Evolutionary conservation across 2,113 vertebrate species (phyloP).

Genomic region (Gambusia affinis): DNA sequence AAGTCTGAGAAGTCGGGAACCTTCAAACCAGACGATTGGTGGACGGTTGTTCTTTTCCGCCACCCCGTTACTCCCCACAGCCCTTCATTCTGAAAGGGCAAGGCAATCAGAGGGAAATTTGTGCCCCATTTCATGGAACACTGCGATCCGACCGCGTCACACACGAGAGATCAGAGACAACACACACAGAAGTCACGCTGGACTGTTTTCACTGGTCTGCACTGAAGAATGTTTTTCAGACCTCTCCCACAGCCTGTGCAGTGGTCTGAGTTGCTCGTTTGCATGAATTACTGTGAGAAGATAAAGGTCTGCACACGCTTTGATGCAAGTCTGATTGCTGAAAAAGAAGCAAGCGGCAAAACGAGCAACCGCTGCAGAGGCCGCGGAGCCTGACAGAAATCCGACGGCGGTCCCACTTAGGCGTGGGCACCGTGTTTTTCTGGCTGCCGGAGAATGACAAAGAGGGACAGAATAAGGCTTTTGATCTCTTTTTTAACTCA

Average conservation of each 20-base stretch:
- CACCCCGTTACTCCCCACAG: slow-evolving; percentile 5
- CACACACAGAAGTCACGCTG: slow-evolving; percentile 20
- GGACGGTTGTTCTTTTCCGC: slow-evolving; percentile 20
- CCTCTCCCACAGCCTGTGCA: background rate
- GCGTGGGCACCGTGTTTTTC: slow-evolving; percentile 24
- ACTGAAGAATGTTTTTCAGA: background rate
- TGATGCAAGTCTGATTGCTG: slow-evolving; percentile 21
- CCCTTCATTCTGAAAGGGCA: slow-evolving; percentile 42
- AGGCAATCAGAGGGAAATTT: slow-evolving; percentile 31
- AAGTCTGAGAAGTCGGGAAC: background rate
- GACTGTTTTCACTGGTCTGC: slow-evolving; percentile 11
- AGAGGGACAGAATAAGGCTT: background rate
- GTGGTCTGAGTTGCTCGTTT: background rate
- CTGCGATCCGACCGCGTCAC: slow-evolving; percentile 17
- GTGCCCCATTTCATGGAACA: slow-evolving; percentile 35
- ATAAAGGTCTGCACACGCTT: slow-evolving; percentile 14
- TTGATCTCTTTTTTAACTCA: background rate
- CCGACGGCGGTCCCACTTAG: slow-evolving; percentile 12
- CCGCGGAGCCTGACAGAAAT: slow-evolving; percentile 15
- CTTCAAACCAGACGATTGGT: slow-evolving; percentile 10
- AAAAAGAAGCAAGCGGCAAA: slow-evolving; percentile 11
- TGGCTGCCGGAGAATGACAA: slow-evolving; percentile 21
- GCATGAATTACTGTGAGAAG: slow-evolving; percentile 6
- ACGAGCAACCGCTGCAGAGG: slow-evolving; percentile 5
- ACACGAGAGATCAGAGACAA: slow-evolving; percentile 10